These are phyloP conservation scores for Spinibarbus caldwelli DNA, from an alignment of 2,797 vertebrate genomes.

Conservation along the genomic window DNA sequence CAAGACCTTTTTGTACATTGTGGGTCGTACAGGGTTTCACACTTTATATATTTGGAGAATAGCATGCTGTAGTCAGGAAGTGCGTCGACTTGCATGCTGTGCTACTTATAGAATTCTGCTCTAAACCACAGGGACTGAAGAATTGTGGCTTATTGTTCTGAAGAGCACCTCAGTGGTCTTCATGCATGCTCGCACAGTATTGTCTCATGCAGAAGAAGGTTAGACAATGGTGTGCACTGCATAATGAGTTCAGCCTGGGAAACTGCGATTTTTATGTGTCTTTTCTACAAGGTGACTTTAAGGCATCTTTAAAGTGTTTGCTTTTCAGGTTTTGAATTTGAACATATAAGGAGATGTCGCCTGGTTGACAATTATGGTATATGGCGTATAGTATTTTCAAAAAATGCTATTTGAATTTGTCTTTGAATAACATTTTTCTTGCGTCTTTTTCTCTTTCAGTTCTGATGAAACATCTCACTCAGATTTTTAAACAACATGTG, in stretches of 20 bases:
- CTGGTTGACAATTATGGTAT: not conserved
- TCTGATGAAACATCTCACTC: not conserved
- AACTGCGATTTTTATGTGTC: not conserved
- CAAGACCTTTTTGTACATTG: not conserved
- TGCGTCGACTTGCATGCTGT: not conserved
- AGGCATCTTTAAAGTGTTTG: no score
- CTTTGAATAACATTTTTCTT: no score
- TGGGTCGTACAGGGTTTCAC: not conserved
- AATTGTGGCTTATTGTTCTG: constrained; percentile 4
- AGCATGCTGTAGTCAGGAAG: constrained; percentile 8
- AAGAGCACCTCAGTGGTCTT: constrained; percentile 17
- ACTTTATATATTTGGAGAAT: not conserved
- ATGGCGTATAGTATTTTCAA: not conserved
- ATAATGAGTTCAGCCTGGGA: not conserved
- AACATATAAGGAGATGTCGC: not conserved
- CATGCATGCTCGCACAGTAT: not conserved
- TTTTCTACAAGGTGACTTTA: constrained; percentile 24
- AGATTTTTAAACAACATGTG: constrained; percentile 15
- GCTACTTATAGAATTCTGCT: constrained; percentile 29
- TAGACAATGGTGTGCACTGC: not conserved
- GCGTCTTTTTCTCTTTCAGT: not conserved
- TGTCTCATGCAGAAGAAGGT: not conserved
- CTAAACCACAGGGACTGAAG: constrained; percentile 9
- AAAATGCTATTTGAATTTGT: not conserved
- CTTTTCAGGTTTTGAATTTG: not conserved